A percentile compares a stretch with the other conserved stretches of the same genome.
Conservation (phyloP, 2,113 vertebrate species). For the Rhineura floridana region DNA sequence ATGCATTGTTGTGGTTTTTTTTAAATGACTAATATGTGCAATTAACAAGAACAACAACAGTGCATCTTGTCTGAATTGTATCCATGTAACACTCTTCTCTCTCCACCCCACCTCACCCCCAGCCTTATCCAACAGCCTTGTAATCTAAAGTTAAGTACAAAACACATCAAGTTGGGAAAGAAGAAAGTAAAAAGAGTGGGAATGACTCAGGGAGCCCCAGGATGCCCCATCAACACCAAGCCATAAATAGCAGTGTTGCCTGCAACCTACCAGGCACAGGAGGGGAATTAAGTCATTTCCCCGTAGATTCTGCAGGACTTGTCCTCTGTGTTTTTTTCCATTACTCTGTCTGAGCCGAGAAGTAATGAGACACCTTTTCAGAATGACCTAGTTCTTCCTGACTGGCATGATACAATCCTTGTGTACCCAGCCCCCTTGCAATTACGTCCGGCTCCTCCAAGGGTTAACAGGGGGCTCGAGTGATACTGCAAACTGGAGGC, state of each 20-base stretch:
- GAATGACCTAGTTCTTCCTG: neutral
- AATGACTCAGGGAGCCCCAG: neutral
- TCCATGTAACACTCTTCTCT: no score
- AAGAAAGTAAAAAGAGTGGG: neutral
- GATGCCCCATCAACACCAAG: neutral
- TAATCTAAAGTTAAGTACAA: neutral
- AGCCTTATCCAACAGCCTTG: neutral
- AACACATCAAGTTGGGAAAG: neutral
- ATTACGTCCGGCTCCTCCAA: neutral
- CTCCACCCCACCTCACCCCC: no score
- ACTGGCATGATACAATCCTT: neutral
- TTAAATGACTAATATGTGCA: no score
- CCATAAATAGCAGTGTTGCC: neutral
- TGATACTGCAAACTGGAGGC: neutral
- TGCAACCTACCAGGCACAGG: neutral
- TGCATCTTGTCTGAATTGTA: no score
- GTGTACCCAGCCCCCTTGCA: neutral
- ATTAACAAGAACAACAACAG: no score
- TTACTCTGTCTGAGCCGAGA: neutral
- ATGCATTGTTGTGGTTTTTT: no score
- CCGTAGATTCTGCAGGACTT: neutral
- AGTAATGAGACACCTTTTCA: neutral
- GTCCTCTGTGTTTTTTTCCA: neutral
- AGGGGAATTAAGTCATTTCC: neutral
- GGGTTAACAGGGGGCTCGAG: neutral